These are phyloP conservation scores for Colletes collaris DNA, from an alignment of 2,888 invertebrate species.

Conservation along the genomic window DNA sequence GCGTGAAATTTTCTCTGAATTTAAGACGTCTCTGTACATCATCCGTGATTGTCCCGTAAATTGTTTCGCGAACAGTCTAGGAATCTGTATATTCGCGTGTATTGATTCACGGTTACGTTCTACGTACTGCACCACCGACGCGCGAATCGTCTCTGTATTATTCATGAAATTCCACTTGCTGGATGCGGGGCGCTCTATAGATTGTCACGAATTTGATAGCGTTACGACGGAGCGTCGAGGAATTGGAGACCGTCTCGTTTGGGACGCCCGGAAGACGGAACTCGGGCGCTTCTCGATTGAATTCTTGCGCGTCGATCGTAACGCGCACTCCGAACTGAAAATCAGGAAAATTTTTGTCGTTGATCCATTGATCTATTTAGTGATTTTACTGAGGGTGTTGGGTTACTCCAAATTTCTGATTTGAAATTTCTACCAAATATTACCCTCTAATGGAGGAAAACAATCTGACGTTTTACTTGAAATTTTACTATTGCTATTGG, in stretches of 20 bases:
- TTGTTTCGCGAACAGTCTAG: conserved; percentile 22
- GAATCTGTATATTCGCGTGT: neutral
- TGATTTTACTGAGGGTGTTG: no score
- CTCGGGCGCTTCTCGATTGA: neutral
- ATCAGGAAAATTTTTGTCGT: no score
- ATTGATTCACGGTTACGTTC: conserved; percentile 26
- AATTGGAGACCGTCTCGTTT: conserved; percentile 14
- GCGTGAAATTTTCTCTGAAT: conserved; percentile 20
- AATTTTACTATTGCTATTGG: no score
- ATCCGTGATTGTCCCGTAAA: conserved; percentile 13
- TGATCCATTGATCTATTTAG: no score
- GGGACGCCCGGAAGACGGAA: neutral
- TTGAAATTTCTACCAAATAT: no score
- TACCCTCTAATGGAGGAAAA: no score
- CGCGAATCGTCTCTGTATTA: conserved; percentile 22
- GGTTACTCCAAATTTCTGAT: no score
- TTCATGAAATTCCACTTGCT: conserved; percentile 34
- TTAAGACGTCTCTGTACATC: conserved; percentile 17
- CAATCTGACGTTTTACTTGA: no score
- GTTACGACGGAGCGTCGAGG: conserved; percentile 8
- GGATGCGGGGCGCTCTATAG: neutral
- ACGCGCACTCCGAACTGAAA: no score
- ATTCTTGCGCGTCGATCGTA: neutral
- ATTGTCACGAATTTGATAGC: conserved; percentile 31
- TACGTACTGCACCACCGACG: neutral